These are phyloP conservation scores for Euwallacea similis DNA, from an alignment of 1,140 invertebrate species.

Conservation along the genomic window DNA sequence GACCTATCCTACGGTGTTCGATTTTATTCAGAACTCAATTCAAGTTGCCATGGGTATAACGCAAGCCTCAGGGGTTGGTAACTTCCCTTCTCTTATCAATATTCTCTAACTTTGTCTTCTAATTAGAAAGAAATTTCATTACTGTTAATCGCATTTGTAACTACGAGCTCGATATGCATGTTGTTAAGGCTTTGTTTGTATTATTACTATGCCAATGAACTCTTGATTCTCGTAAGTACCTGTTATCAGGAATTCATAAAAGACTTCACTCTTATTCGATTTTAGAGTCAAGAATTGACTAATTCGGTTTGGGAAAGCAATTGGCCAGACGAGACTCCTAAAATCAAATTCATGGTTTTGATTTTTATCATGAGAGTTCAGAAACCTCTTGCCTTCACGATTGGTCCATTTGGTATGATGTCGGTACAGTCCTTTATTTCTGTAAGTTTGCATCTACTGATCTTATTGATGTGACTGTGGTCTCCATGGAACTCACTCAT, in stretches of 20 bases:
- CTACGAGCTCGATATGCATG: neutral
- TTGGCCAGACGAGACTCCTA: conserved; percentile 27
- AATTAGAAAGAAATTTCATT: neutral
- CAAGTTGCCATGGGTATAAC: conserved; percentile 4
- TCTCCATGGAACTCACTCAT: neutral
- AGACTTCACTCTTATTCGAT: neutral
- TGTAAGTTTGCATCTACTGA: conserved; percentile 10
- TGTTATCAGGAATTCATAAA: neutral
- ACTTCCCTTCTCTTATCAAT: neutral
- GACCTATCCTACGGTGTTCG: conserved; percentile 17
- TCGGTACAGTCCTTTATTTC: conserved; percentile 30
- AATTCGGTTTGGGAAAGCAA: conserved; percentile 31
- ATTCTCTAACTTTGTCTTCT: neutral
- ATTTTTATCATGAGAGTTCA: conserved; percentile 32
- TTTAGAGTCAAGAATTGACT: conserved; percentile 28
- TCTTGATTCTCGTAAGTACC: conserved; percentile 17
- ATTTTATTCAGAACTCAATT: conserved; percentile 31
- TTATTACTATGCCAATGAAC: conserved; percentile 26
- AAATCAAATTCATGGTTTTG: conserved; percentile 32
- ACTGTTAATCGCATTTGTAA: neutral
- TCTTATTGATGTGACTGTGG: neutral
- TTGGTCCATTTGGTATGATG: conserved; percentile 33
- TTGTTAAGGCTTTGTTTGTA: conserved; percentile 18
- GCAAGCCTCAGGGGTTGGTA: neutral
- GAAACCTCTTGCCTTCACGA: conserved; percentile 14